A percentile compares a stretch with the other conserved stretches of the same genome.
Evolutionary conservation across 1,140 invertebrate genomes (phyloP).

Genomic region (Solen grandis): DNA sequence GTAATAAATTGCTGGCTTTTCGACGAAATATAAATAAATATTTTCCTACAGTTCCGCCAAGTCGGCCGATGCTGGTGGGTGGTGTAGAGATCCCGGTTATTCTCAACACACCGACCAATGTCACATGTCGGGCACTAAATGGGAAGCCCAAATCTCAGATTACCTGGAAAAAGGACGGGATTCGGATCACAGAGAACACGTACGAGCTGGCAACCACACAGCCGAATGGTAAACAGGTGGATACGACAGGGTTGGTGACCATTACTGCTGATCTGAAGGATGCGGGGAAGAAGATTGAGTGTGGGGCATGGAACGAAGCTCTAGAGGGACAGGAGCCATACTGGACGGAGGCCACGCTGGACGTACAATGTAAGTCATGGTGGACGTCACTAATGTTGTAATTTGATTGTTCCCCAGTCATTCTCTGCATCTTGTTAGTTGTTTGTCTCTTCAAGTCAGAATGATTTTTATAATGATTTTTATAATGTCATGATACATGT

Average conservation of each 20-base stretch:
- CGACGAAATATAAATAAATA: too few species aligned
- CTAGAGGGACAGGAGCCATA: constrained; percentile 67
- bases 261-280: constrained; percentile 88
- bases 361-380: constrained; percentile 79
- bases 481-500: too few species aligned
- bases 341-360: constrained; percentile 71
- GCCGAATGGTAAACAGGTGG: constrained; percentile 83
- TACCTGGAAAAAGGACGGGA: constrained; percentile 67
- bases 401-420: too few species aligned
- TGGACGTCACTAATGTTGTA: too few species aligned
- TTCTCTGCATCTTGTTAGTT: too few species aligned
- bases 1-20: too few species aligned
- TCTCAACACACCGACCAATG: constrained; percentile 92
- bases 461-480: too few species aligned
- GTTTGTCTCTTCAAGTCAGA: too few species aligned
- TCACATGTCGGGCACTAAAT: constrained; percentile 93
- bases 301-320: constrained; percentile 83
- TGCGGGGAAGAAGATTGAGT: constrained; percentile 94
- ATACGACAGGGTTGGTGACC: constrained; percentile 89
- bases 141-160: constrained; percentile 95
- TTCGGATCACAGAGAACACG: constrained; percentile 58
- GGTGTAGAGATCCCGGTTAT: constrained; percentile 87
- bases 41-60: constrained; percentile 93
- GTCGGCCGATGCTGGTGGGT: constrained; percentile 92
- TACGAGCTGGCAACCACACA: constrained; percentile 56